Percentiles rank a stretch among this genome's conserved stretches.
phyloP scores from a whole-genome alignment of 2,888 invertebrate genomes.

The Rutpela maculata region DNA sequence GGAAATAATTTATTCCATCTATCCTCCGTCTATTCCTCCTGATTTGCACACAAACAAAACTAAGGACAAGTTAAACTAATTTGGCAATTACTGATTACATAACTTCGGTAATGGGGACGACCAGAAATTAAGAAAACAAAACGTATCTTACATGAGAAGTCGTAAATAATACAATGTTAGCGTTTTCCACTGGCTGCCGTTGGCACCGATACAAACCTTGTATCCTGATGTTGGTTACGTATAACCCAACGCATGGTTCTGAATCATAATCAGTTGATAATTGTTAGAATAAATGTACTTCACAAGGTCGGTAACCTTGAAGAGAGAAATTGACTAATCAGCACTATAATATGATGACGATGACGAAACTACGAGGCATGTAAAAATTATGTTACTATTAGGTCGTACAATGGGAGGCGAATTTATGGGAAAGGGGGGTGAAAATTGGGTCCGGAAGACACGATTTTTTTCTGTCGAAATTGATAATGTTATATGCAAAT shows the following conservation, averaged over 20 bases:
- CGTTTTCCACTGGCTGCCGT: background rate
- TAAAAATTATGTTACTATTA: background rate
- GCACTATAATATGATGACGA: slow-evolving; percentile 30
- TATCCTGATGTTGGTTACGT: background rate
- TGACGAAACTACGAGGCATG: background rate
- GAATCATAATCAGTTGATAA: slow-evolving; percentile 51
- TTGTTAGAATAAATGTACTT: slow-evolving; percentile 49
- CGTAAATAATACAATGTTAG: background rate
- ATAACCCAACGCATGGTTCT: slow-evolving; percentile 29
- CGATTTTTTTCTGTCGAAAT: too few species aligned
- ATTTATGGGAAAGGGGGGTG: background rate
- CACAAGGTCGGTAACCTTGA: slow-evolving; percentile 55
- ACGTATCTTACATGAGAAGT: background rate
- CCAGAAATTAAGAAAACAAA: background rate
- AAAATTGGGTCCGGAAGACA: too few species aligned
- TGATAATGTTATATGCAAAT: too few species aligned
- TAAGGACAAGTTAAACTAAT: too few species aligned
- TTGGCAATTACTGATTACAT: background rate
- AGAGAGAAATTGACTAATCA: slow-evolving; percentile 44
- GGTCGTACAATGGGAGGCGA: background rate
- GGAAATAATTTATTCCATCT: too few species aligned
- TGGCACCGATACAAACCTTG: background rate
- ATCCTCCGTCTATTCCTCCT: too few species aligned
- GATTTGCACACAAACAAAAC: too few species aligned
- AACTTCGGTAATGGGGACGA: background rate